Conservation (phyloP, 1,140 invertebrate species). For the Sycophaga agraensis region DNA sequence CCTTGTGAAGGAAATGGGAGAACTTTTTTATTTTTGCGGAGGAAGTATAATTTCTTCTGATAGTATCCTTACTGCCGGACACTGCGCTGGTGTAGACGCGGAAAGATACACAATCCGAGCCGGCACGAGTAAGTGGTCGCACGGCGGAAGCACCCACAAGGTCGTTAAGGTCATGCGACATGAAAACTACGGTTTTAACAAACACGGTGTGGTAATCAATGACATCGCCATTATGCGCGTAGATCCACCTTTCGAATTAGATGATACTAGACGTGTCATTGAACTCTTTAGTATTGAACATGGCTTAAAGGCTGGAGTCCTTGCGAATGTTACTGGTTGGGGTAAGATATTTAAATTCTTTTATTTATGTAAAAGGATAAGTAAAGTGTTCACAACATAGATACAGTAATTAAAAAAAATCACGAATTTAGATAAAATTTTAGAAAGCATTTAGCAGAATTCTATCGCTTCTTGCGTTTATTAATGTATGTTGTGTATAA, state of each 20-base stretch:
- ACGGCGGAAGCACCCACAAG: constrained; percentile 27
- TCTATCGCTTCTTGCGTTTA: no score
- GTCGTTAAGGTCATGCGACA: constrained; percentile 32
- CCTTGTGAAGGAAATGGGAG: no score
- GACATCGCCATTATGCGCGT: constrained; percentile 36
- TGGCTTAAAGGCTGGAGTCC: constrained; percentile 31
- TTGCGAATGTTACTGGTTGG: constrained; percentile 47
- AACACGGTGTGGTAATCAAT: constrained; percentile 29
- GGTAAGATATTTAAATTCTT: constrained; percentile 32
- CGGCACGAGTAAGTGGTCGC: constrained; percentile 25
- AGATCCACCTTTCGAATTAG: constrained; percentile 20
- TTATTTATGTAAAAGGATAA: no score
- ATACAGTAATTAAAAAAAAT: no score
- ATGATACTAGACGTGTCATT: constrained; percentile 27
- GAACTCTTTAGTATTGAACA: constrained; percentile 32
- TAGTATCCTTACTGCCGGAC: no score
- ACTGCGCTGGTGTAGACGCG: no score
- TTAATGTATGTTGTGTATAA: no score
- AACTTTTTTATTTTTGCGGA: no score
- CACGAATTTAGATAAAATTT: no score
- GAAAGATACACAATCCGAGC: constrained; percentile 14
- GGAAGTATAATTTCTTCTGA: no score
- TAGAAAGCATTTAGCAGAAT: no score
- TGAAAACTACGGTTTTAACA: constrained; percentile 18
- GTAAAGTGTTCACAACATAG: no score